These are phyloP conservation scores for Xestia rhomboidea DNA, from an alignment of 2,888 invertebrate genomes.

Conservation along the genomic window DNA sequence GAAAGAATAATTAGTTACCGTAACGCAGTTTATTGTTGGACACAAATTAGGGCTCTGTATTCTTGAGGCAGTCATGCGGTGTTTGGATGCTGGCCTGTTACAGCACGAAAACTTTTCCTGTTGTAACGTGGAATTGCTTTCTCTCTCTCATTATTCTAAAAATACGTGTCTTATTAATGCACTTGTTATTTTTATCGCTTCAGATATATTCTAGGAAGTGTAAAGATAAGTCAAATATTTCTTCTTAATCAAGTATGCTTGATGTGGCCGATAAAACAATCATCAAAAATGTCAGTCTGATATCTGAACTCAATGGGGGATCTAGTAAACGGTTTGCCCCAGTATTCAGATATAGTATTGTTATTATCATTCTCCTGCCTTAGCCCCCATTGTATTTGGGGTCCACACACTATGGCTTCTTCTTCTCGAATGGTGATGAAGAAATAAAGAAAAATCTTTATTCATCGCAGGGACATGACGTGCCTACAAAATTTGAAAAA, in stretches of 20 bases:
- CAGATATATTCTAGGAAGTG: slow-evolving; percentile 30
- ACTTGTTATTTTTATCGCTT: slow-evolving; percentile 28
- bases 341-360: slow-evolving; percentile 2
- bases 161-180: slow-evolving; percentile 4
- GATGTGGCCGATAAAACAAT: slow-evolving; percentile 17
- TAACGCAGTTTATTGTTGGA: background rate
- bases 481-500: too few relatives aligned
- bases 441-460: too few relatives aligned
- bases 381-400: background rate
- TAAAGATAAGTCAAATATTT: slow-evolving; percentile 18
- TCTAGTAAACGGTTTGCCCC: background rate
- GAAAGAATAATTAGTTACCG: background rate
- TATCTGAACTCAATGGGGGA: background rate
- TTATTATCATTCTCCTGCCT: background rate
- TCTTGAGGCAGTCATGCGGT: background rate
- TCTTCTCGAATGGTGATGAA: background rate
- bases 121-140: background rate
- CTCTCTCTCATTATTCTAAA: background rate
- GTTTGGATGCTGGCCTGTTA: background rate
- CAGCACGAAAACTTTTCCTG: background rate
- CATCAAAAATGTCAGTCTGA: slow-evolving; percentile 18
- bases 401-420: background rate
- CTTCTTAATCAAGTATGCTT: slow-evolving; percentile 8
- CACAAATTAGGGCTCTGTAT: background rate
- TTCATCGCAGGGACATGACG: too few relatives aligned